phyloP scores from a whole-genome alignment of 2,113 vertebrate species.

The Actenoides lindsayi region DNA sequence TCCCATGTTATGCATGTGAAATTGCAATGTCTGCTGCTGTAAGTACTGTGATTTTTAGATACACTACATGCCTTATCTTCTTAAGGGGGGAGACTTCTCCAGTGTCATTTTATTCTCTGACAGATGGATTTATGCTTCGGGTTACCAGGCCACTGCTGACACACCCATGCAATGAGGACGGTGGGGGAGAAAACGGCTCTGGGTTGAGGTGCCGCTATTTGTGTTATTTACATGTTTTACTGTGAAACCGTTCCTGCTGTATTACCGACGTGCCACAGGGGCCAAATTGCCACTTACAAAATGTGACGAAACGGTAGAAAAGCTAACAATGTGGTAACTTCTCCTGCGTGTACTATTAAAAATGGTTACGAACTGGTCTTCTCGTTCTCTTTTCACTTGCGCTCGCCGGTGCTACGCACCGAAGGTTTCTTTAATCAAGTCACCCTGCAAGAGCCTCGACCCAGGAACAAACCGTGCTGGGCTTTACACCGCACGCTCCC shows the following conservation, averaged over 20 bases:
- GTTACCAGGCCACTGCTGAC: no score
- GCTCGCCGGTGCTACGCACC: accelerated
- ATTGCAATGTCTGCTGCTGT: neutral
- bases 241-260: neutral
- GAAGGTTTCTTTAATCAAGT: neutral
- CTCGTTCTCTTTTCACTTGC: neutral
- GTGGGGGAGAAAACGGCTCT: neutral
- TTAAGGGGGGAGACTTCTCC: neutral
- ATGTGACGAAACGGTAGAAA: neutral
- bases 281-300: neutral
- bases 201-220: neutral
- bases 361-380: neutral
- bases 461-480: no score
- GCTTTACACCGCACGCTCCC: no score
- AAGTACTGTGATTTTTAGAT: neutral
- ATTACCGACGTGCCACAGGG: neutral
- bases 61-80: neutral
- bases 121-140: neutral
- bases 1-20: neutral
- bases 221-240: neutral
- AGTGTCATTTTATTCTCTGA: neutral
- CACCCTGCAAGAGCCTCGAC: neutral
- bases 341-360: neutral
- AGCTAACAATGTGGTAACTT: neutral
- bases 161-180: accelerated